Base-by-base conservation (phyloP, 2,113 vertebrate species). In the Apteryx owenii region DNA sequence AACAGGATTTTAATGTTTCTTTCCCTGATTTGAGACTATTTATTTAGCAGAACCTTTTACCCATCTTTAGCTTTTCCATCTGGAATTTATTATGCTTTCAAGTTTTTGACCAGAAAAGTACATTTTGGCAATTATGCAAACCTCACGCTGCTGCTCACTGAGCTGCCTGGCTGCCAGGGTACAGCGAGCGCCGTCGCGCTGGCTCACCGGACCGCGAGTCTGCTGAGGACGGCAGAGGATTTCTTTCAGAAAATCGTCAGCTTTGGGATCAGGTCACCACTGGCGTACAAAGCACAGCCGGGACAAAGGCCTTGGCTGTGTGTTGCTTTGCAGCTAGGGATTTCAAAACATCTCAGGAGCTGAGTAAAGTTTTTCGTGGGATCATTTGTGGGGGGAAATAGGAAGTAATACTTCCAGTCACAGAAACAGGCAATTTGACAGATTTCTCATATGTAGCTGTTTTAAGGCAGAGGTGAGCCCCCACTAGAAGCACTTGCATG, bases 1-100 rank as follows among this genome's bases (percentile, higher is more conserved):
- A 88, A 0, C 7, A 36, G 66, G 5, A 9, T 66, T 96, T 89
- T 75, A 81, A 50, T 95, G 4, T 78, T 31, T 87, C 36, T 61
- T 91, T 28, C 28, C 7, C 38, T 40, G 48, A 48, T 71, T 85
- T 73, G 42, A 10, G 9, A 46, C 13, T 88, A 42, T 90, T 88
- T 88, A 38, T 90, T 88, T 93, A 92, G 40, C 42, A n/a, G 25
- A 88, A 79, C 15, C 29, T 58, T 95, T 93, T 87, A 12, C n/a
- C 19, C 2, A 2, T 61, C 79, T 92, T 90, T 85, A 76, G 38
- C 40, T 89, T 86, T 93, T 76, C 69, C 88, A 78, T 78, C 36
- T 89, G 77, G 69, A 22, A 25, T 84, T 65, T 85, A 42, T 69
- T 87, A 8, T 33, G 65, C 11, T 33, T 89, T 82, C 28, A 14